These are phyloP conservation scores for Macaria liturata DNA, from an alignment of 2,888 invertebrate genomes.

Conservation along the genomic window DNA sequence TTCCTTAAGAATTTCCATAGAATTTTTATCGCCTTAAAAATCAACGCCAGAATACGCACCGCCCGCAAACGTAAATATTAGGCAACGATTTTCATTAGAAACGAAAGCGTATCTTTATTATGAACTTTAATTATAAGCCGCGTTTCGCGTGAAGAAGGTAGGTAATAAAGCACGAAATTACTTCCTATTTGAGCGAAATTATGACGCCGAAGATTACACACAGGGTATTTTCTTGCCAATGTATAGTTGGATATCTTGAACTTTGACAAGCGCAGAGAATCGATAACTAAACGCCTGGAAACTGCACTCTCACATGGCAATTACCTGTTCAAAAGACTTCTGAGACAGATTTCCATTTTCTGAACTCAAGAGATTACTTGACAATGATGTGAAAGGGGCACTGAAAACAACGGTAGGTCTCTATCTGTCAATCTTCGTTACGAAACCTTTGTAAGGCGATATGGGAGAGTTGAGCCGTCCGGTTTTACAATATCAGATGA, in stretches of 20 bases:
- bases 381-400: slow-evolving; percentile 31
- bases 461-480: slow-evolving; percentile 35
- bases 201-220: slow-evolving; percentile 32
- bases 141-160: slow-evolving; percentile 66
- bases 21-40: slow-evolving; percentile 4
- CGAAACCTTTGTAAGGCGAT: slow-evolving; percentile 37
- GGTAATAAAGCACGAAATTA: slow-evolving; percentile 72
- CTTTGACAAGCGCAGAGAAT: slow-evolving; percentile 30
- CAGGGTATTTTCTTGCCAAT: slow-evolving; percentile 24
- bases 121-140: slow-evolving; percentile 62
- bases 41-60: slow-evolving; percentile 5
- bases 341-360: slow-evolving; percentile 23
- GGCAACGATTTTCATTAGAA: slow-evolving; percentile 43
- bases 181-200: slow-evolving; percentile 58
- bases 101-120: slow-evolving; percentile 70
- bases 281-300: slow-evolving; percentile 27
- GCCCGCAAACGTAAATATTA: slow-evolving; percentile 16
- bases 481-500: slow-evolving; percentile 42
- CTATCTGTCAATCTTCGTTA: slow-evolving; percentile 41
- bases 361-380: slow-evolving; percentile 20
- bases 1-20: neutral
- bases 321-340: slow-evolving; percentile 17
- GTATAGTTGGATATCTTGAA: slow-evolving; percentile 21
- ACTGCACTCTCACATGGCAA: slow-evolving; percentile 27
- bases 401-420: slow-evolving; percentile 24